phyloP scores from a whole-genome alignment of 2,113 vertebrate species.

The Poeciliopsis occidentalis region DNA sequence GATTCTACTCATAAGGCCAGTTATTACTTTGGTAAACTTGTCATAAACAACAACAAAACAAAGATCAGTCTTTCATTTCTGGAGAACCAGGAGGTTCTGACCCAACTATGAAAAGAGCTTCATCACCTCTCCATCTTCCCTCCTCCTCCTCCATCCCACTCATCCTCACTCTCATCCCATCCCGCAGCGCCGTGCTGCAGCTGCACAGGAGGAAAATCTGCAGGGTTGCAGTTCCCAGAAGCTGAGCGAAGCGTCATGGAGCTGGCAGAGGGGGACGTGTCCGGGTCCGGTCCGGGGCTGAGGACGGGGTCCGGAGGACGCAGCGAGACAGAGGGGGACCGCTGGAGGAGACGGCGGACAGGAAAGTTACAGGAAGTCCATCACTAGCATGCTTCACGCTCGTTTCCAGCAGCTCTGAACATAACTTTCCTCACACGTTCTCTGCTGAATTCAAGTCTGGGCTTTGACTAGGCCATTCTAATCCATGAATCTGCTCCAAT shows the following conservation, averaged over 20 bases:
- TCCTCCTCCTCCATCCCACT: slow-evolving; percentile 1
- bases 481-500: too few species aligned
- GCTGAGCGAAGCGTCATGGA: slow-evolving; percentile 65
- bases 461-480: too few species aligned
- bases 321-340: slow-evolving; percentile 66
- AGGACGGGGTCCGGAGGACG: slow-evolving; percentile 61
- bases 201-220: slow-evolving; percentile 57
- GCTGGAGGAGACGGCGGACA: slow-evolving; percentile 55
- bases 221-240: slow-evolving; percentile 36
- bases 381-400: too few species aligned
- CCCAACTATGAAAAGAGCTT: neutral
- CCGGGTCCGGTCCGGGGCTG: slow-evolving; percentile 44
- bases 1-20: slow-evolving; percentile 52
- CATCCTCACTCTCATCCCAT: neutral
- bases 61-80: slow-evolving; percentile 8
- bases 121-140: neutral
- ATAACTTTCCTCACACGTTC: too few species aligned
- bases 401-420: too few species aligned
- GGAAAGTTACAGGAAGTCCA: neutral
- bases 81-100: neutral
- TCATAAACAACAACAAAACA: slow-evolving; percentile 70
- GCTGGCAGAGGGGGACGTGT: slow-evolving; percentile 68
- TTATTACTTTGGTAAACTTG: slow-evolving; percentile 40
- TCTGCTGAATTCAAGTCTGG: too few species aligned
- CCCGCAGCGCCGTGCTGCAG: slow-evolving; percentile 38